A percentile compares a stretch with the other conserved stretches of the same genome.
Evolutionary conservation across 1,140 invertebrate genomes (phyloP).

Genomic region (Cotesia glomerata): DNA sequence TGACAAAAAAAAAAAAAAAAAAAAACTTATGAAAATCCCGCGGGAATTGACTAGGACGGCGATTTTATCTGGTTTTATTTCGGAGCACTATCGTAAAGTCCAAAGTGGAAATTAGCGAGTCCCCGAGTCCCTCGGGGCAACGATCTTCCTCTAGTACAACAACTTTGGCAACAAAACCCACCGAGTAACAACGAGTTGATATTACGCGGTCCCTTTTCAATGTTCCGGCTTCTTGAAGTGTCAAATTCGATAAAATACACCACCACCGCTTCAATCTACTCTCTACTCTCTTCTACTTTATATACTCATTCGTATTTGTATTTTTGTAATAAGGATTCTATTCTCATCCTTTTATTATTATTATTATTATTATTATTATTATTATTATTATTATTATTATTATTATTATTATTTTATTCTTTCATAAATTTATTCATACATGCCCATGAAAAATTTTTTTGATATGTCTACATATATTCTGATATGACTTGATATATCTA

Average conservation of each 20-base stretch:
- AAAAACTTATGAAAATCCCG: constrained; percentile 4
- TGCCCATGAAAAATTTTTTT: too few species aligned
- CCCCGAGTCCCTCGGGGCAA: constrained; percentile 53
- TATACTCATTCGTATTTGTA: background rate
- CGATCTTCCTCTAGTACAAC: constrained; percentile 33
- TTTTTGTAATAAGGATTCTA: constrained; percentile 6
- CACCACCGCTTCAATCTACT: constrained; percentile 16
- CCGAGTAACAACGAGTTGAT: constrained; percentile 38
- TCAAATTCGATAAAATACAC: constrained; percentile 61
- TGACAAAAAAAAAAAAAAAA: background rate
- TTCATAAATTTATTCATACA: too few species aligned
- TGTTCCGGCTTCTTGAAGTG: constrained; percentile 62
- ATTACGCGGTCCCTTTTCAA: constrained; percentile 60
- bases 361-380: too few species aligned
- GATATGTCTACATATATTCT: too few species aligned
- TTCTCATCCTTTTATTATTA: background rate
- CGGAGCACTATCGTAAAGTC: constrained; percentile 29
- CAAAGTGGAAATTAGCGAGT: constrained; percentile 57
- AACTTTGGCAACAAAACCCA: too few species aligned
- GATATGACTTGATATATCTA: too few species aligned
- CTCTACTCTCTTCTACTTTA: constrained; percentile 9
- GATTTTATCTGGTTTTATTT: constrained; percentile 29
- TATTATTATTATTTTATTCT: too few species aligned
- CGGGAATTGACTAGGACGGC: constrained; percentile 10
- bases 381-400: too few species aligned